phyloP scores from a whole-genome alignment of 1,140 invertebrate species.

The Polyergus mexicanus region DNA sequence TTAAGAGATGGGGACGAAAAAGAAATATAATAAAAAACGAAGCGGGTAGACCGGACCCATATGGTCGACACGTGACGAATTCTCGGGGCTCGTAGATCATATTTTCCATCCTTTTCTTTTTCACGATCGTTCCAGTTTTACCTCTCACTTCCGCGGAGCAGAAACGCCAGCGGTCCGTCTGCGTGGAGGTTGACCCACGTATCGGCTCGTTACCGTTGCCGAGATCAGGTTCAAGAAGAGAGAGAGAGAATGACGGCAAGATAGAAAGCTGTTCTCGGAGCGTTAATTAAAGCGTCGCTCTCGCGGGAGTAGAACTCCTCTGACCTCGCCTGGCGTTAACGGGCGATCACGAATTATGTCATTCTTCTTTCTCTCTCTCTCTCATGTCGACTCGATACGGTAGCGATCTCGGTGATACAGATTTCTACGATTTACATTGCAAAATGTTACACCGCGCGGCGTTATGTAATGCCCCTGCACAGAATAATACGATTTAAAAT shows the following conservation, averaged over 20 bases:
- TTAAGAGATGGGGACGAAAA: background rate
- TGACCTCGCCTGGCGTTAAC: slow-evolving; percentile 46
- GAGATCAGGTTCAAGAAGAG: slow-evolving; percentile 43
- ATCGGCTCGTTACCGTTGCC: slow-evolving; percentile 23
- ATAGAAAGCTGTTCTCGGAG: slow-evolving; percentile 18
- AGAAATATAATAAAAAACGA: slow-evolving; percentile 29
- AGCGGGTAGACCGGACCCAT: background rate
- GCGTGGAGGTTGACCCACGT: slow-evolving; percentile 46
- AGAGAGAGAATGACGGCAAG: slow-evolving; percentile 13
- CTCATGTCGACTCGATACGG: background rate
- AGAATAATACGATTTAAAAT: slow-evolving; percentile 19
- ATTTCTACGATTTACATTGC: slow-evolving; percentile 46
- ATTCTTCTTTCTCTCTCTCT: slow-evolving; percentile 1
- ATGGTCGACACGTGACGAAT: slow-evolving; percentile 61
- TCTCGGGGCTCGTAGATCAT: slow-evolving; percentile 17
- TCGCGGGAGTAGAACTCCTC: slow-evolving; percentile 16
- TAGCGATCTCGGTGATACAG: slow-evolving; percentile 12
- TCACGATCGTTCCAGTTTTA: slow-evolving; percentile 12
- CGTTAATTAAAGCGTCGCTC: slow-evolving; percentile 58
- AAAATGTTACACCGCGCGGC: background rate
- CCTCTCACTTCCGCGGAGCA: slow-evolving; percentile 10
- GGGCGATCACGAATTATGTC: slow-evolving; percentile 42
- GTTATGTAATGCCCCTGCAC: slow-evolving; percentile 15
- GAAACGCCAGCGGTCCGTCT: slow-evolving; percentile 27
- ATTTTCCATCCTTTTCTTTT: background rate